Base-by-base conservation (phyloP, 2,113 vertebrate species). In the Grammomys dolichurus region DNA sequence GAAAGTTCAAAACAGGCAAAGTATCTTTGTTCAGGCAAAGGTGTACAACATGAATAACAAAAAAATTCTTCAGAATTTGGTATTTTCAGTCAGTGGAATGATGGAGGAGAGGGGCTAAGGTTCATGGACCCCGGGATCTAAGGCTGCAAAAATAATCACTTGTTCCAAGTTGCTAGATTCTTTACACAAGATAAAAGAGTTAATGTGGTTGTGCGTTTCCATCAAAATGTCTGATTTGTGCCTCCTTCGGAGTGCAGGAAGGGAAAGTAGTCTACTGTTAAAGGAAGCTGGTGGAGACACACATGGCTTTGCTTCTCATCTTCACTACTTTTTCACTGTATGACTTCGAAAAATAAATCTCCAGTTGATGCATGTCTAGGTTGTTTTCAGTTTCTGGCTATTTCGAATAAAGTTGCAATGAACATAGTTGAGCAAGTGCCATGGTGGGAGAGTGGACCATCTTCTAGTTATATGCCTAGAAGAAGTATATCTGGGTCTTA, bases 111-210 rank as follows among this genome's bases (percentile, higher is more conserved):
- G 16, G 20, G 24, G 16, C n/a, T 78, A 92, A 73, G 36, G n/a
- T 87, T 87, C 36, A 75, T 90, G 67, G 73, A 43, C 46, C 17
- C 28, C 5, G 56, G 8, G 16, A 43, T 82, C 12, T 36, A 75
- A 93, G n/a, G 31, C 60, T 43, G 40, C 28, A 33, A 81, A 95
- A 95, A 81, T 85, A 48, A 14, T 67, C 19, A 80, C 60, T 72
- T 96, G 67, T 67, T 88, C 33, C 60, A 93, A 92, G 14, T 36
- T 90, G 26, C 43, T 72, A 65, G 51, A 73, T 40, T 40, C 40
- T 40, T 40, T 40, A 36, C 22, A 88, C n/a, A 90, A 95, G 91
- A 70, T 73, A 72, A 85, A 92, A 58, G 22, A 78, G 94, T 26
- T 91, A 76, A 72, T n/a, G 19, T 31, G 58, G 78, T 12, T 54